Evolutionary conservation across 2,113 vertebrate species (phyloP).

Genomic region (Notechis scutatus): DNA sequence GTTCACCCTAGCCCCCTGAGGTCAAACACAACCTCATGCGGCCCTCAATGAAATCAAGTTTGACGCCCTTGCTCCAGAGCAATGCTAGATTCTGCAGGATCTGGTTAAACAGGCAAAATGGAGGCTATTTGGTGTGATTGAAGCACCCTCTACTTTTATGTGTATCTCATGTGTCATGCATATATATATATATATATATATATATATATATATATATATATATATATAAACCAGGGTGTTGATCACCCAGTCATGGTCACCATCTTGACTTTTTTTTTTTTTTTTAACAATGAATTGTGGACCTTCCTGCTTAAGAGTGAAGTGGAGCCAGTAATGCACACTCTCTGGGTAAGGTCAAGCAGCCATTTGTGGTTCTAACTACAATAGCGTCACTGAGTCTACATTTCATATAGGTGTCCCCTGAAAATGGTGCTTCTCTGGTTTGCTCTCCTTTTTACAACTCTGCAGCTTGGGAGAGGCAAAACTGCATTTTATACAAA

Average conservation of each 20-base stretch:
- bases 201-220: no score
- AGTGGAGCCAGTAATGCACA: background rate
- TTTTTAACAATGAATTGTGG: background rate
- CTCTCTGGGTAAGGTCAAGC: background rate
- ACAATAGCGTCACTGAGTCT: background rate
- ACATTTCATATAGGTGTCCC: background rate
- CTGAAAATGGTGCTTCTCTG: background rate
- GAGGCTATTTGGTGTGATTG: background rate
- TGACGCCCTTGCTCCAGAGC: background rate
- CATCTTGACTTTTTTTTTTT: background rate
- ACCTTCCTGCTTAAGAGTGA: background rate
- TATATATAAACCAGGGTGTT: background rate
- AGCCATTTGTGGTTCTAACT: background rate
- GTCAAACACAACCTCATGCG: no score
- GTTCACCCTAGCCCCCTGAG: no score
- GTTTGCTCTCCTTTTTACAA: background rate
- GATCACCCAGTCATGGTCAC: background rate
- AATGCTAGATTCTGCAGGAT: background rate
- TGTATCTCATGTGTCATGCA: background rate
- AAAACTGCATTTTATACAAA: slow-evolving; percentile 5
- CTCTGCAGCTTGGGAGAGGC: background rate
- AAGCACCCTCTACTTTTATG: background rate
- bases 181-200: background rate
- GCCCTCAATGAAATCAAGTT: no score
- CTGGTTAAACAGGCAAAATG: background rate